Evolutionary conservation across 2,888 invertebrate species (phyloP), one percentile per base, ranked within the genome.

Genomic region (Baccha elongata): DNA sequence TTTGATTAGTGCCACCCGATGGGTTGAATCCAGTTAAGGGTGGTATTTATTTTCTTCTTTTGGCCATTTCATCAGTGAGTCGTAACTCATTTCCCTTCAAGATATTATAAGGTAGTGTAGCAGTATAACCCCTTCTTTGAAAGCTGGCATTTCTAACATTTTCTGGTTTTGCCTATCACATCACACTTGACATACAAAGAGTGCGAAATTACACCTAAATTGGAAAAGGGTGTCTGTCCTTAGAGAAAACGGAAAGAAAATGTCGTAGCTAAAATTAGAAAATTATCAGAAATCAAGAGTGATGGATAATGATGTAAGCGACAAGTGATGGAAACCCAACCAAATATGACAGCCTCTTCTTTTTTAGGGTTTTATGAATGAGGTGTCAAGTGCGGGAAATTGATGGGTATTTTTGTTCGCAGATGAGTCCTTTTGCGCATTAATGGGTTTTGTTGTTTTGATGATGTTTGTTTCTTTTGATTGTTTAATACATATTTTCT

Each of bases 221-320:
- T 48, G 76, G 53, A 62, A 60, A 67, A 60, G 67, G 81, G 71
- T 74, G 62, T 19, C 40, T 74, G 62, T 19, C 40, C 40, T 76
- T 32, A 19, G 26, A 26, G 19, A 58, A 64, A 58, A 42, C 58
- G 78, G 65, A 78, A 67, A 78, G 58, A 65, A 60, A 65, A 37
- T 58, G 67, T 42, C 60, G 60, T 44, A n/a, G 71, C 42, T 67
- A 72, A n/a, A 83, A 83, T 83, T 83, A 76, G 81, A 83, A 83
- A 83, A 83, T 83, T 83, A 83, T 83, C 81, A 19, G 53, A 72
- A 68, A 83, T 76, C 72, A 76, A 29, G 67, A 76, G 60, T 76
- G 81, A 83, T 75, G 81, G 60, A 74, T 73, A 73, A 68, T 80
- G 79, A 74, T 74, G 68, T 68, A 80, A 55, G 76, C 42, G 64